A percentile compares a stretch with the other conserved stretches of the same genome.
Conservation (phyloP, 1,140 invertebrate species). For the Trachymyrmex cornetzi region DNA sequence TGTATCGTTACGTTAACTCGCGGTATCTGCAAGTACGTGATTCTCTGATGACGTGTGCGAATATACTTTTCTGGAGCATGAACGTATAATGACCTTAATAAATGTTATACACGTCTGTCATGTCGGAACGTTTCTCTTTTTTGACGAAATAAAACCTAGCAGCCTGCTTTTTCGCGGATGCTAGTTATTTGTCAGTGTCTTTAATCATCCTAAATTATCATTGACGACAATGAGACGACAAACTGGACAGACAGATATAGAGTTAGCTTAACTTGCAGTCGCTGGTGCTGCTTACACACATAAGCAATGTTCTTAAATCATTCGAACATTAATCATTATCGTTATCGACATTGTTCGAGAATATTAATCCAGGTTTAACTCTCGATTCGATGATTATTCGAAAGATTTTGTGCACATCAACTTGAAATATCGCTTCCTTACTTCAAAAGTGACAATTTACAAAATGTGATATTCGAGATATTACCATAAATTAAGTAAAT, state of each 20-base stretch:
- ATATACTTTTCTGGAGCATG: background rate
- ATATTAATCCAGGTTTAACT: background rate
- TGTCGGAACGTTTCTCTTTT: background rate
- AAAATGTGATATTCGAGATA: too few species aligned
- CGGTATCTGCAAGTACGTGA: background rate
- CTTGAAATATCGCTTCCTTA: too few species aligned
- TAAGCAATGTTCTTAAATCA: background rate
- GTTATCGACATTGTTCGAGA: background rate
- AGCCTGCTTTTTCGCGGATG: background rate
- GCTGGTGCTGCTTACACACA: background rate
- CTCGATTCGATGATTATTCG: background rate
- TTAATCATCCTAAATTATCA: constrained; percentile 22
- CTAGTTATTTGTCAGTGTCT: background rate
- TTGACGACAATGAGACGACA: constrained; percentile 14
- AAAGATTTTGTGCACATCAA: background rate
- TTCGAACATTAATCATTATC: background rate
- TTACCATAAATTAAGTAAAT: too few species aligned
- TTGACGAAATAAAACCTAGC: background rate
- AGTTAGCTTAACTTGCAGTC: background rate
- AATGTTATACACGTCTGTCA: background rate
- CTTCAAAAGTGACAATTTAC: too few species aligned
- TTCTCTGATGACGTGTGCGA: background rate
- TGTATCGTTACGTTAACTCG: background rate
- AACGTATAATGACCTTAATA: background rate
- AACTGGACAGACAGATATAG: background rate